A percentile compares a stretch with the other conserved stretches of the same genome.
phyloP scores from a whole-genome alignment of 2,113 vertebrate genomes.

The Hypomesus transpacificus region DNA sequence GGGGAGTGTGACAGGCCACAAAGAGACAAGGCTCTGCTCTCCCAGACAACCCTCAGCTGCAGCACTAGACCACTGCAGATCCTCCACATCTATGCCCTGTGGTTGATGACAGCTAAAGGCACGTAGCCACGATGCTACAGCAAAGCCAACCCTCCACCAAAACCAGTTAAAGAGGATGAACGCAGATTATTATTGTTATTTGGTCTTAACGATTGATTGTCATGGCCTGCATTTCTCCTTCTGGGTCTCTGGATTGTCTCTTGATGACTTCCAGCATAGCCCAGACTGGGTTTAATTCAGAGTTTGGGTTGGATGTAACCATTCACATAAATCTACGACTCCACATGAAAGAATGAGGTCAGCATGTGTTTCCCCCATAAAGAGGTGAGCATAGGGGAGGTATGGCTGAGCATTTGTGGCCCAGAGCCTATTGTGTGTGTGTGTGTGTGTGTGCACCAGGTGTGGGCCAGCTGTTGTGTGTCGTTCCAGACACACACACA shows the following conservation, averaged over 20 bases:
- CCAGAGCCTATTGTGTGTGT: conserved; percentile 18
- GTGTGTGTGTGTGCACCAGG: conserved; percentile 22
- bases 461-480: conserved; percentile 33
- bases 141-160: no score
- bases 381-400: conserved; percentile 33
- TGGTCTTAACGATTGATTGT: background rate
- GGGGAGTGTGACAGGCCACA: conserved; percentile 6
- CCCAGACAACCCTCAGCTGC: background rate
- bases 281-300: conserved; percentile 28
- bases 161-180: no score
- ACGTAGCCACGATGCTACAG: no score
- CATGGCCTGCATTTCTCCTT: background rate
- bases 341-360: conserved; percentile 62
- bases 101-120: no score
- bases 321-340: conserved; percentile 42
- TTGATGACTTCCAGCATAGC: conserved; percentile 7
- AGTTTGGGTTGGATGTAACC: conserved; percentile 25
- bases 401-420: conserved; percentile 5
- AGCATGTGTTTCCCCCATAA: conserved; percentile 46
- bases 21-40: conserved; percentile 2
- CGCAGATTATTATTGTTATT: no score
- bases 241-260: background rate
- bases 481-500: conserved; percentile 27
- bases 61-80: background rate
- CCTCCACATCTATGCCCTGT: background rate